Evolutionary conservation across 2,113 vertebrate genomes (phyloP).

Genomic region (Corythornis madagascariensis): DNA sequence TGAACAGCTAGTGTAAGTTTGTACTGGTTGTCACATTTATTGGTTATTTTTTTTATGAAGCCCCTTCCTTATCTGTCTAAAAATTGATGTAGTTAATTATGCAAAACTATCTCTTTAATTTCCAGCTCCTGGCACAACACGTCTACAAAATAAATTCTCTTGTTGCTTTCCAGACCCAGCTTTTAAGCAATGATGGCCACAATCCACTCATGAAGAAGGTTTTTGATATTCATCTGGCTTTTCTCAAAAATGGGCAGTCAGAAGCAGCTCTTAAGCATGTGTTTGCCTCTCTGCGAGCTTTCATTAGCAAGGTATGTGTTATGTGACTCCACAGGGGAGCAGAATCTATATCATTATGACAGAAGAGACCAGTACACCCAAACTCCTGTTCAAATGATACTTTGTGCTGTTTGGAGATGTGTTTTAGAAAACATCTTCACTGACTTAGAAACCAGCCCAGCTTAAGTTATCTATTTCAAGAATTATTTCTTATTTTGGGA

Average conservation of each 20-base stretch:
- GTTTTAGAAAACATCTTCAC: neutral
- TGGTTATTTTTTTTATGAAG: neutral
- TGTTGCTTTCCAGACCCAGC: constrained; percentile 82
- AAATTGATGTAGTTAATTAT: neutral
- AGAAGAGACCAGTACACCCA: neutral
- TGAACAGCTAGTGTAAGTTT: neutral
- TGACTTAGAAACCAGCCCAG: neutral
- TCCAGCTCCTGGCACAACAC: neutral
- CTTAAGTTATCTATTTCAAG: neutral
- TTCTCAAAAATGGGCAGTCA: constrained; percentile 91
- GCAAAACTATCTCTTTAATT: neutral
- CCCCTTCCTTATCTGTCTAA: neutral
- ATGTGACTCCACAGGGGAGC: neutral
- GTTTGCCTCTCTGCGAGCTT: constrained; percentile 90
- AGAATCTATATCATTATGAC: accelerated
- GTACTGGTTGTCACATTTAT: neutral
- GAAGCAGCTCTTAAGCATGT: constrained; percentile 90
- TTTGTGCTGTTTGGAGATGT: neutral
- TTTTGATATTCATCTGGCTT: constrained; percentile 93
- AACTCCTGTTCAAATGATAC: neutral
- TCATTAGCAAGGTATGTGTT: constrained; percentile 90
- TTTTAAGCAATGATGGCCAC: constrained; percentile 91
- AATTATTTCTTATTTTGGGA: neutral
- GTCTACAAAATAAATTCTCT: neutral
- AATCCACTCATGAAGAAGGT: constrained; percentile 96